Conservation (phyloP, 2,113 vertebrate species). For the Dasyurus viverrinus region DNA sequence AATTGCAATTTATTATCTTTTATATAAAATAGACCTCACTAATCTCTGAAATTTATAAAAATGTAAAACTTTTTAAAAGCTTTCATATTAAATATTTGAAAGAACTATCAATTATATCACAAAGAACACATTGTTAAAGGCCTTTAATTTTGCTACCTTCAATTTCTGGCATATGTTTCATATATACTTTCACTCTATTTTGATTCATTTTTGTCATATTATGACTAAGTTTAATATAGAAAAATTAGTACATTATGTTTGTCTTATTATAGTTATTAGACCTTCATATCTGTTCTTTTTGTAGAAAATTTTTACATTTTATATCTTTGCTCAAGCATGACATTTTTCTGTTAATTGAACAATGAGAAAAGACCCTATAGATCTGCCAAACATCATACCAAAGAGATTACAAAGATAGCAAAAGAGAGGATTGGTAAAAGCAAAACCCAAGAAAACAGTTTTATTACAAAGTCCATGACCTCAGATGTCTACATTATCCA, state of each 20-base stretch:
- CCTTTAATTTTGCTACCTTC: constrained; percentile 11
- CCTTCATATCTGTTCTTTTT: background rate
- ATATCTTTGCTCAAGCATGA: constrained; percentile 23
- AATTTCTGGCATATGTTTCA: background rate
- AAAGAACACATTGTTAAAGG: background rate
- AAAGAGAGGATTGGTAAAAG: background rate
- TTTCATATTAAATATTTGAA: constrained; percentile 42
- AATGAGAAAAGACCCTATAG: constrained; percentile 30
- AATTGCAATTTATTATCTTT: background rate
- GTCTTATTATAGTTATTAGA: constrained; percentile 15
- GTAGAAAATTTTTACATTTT: background rate
- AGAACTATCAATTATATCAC: background rate
- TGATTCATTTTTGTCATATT: constrained; percentile 23
- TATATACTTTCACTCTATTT: constrained; percentile 4
- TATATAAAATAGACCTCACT: background rate
- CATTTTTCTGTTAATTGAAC: constrained; percentile 38
- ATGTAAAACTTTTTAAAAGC: constrained; percentile 24
- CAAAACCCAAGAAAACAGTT: background rate
- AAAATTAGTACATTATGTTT: background rate
- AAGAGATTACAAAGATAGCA: background rate
- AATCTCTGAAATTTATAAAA: background rate
- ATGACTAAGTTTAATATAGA: background rate
- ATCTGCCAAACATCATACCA: background rate
- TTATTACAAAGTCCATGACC: background rate
- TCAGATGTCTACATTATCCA: background rate